These are phyloP conservation scores for Dicyrtoma fusca DNA, from an alignment of 2,888 invertebrate species.

Conservation along the genomic window DNA sequence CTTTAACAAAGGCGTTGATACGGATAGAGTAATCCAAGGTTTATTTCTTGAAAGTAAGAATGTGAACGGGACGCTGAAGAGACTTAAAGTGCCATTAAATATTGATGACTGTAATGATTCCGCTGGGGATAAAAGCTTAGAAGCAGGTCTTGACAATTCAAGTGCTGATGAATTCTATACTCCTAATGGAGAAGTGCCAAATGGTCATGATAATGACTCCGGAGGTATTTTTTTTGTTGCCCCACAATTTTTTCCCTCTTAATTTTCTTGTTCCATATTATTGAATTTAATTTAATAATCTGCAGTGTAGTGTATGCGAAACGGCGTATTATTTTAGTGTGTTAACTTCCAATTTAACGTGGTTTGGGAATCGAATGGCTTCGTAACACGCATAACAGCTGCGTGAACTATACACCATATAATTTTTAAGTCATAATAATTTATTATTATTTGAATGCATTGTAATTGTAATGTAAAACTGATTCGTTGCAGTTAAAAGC, in stretches of 20 bases:
- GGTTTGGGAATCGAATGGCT: too few relatives aligned
- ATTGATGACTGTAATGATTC: slow-evolving; percentile 27
- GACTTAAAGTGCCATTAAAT: slow-evolving; percentile 53
- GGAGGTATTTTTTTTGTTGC: slow-evolving; percentile 33
- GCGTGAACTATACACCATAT: too few relatives aligned
- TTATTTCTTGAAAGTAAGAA: slow-evolving; percentile 57
- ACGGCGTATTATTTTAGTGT: too few relatives aligned
- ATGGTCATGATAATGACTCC: slow-evolving; percentile 4
- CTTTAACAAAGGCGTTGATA: slow-evolving; percentile 52
- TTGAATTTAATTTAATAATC: too few relatives aligned
- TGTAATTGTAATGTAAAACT: too few relatives aligned
- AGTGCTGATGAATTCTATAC: slow-evolving; percentile 12
- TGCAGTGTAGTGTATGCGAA: too few relatives aligned
- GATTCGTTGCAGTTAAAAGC: slow-evolving; percentile 45
- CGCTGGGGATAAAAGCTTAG: slow-evolving; percentile 42
- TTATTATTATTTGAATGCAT: background rate
- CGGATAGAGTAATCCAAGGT: slow-evolving; percentile 57
- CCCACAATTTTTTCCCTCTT: slow-evolving; percentile 4
- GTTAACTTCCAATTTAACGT: too few relatives aligned
- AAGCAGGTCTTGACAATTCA: slow-evolving; percentile 21
- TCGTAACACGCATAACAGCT: too few relatives aligned
- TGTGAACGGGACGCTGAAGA: slow-evolving; percentile 51
- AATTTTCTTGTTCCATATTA: background rate
- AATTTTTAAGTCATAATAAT: background rate
- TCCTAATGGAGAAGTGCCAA: slow-evolving; percentile 10